Evolutionary conservation across 2,113 vertebrate species (phyloP).

Genomic region (Chloropsis hardwickii): DNA sequence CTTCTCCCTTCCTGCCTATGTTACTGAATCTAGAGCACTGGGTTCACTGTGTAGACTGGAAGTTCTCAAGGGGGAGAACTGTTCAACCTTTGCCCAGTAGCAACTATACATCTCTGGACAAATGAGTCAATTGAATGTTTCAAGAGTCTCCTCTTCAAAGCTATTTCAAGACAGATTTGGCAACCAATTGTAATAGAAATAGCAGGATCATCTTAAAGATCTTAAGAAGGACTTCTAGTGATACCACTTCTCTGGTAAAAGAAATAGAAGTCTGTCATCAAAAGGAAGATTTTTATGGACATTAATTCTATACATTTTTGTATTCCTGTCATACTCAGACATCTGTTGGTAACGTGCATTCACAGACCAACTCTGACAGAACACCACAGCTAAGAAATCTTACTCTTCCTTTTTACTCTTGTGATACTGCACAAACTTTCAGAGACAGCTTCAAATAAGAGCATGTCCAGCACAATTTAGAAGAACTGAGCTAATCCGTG

Average conservation of each 20-base stretch:
- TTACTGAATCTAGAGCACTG: background rate
- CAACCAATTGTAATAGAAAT: background rate
- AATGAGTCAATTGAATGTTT: background rate
- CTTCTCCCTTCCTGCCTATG: background rate
- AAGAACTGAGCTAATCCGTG: background rate
- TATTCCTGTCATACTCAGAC: background rate
- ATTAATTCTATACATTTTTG: background rate
- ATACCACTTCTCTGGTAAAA: background rate
- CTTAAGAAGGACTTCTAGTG: background rate
- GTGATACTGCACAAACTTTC: background rate
- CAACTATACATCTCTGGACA: background rate
- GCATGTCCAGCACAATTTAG: background rate
- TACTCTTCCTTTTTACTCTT: background rate
- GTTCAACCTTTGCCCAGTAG: background rate
- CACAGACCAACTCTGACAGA: background rate
- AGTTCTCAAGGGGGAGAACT: background rate
- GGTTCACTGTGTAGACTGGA: background rate
- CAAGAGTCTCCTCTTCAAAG: background rate
- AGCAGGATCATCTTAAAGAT: background rate
- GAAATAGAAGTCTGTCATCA: background rate
- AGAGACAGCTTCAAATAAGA: background rate
- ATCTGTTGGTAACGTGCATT: background rate
- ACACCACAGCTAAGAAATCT: background rate
- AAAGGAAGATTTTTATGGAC: background rate
- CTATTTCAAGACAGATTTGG: background rate